phyloP scores from a whole-genome alignment of 2,797 vertebrate genomes.

The Bradypodion ventrale region DNA sequence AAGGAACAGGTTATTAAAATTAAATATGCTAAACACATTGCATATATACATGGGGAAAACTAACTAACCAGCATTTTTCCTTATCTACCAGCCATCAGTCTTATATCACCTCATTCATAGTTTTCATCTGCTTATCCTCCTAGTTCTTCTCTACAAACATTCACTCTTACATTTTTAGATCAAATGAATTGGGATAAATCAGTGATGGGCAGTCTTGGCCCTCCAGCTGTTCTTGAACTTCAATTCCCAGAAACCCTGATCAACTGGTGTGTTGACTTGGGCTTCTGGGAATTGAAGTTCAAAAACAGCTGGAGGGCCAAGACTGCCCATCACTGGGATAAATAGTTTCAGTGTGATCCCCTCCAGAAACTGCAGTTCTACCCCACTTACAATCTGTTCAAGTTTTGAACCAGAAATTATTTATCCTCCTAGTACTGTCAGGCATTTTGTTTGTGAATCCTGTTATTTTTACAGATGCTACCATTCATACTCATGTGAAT shows the following conservation, averaged over 20 bases:
- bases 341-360: slow-evolving; percentile 4
- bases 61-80: too few species aligned
- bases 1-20: background rate
- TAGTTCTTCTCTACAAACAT: too few species aligned
- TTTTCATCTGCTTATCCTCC: background rate
- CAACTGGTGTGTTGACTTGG: too few species aligned
- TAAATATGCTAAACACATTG: background rate
- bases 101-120: background rate
- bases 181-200: background rate
- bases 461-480: slow-evolving; percentile 9
- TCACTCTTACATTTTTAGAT: background rate
- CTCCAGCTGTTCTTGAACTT: too few species aligned
- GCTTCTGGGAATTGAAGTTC: too few species aligned
- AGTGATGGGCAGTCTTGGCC: too few species aligned
- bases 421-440: background rate
- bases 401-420: slow-evolving; percentile 1
- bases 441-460: background rate
- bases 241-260: too few species aligned
- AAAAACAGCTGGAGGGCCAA: too few species aligned
- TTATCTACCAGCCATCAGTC: too few species aligned
- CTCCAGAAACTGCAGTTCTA: background rate
- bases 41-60: too few species aligned
- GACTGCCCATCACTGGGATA: too few species aligned
- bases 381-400: slow-evolving; percentile 10
- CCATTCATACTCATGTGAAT: background rate